These are phyloP conservation scores for Poeciliopsis prolifica DNA, from an alignment of 2,113 vertebrate genomes.

Conservation along the genomic window DNA sequence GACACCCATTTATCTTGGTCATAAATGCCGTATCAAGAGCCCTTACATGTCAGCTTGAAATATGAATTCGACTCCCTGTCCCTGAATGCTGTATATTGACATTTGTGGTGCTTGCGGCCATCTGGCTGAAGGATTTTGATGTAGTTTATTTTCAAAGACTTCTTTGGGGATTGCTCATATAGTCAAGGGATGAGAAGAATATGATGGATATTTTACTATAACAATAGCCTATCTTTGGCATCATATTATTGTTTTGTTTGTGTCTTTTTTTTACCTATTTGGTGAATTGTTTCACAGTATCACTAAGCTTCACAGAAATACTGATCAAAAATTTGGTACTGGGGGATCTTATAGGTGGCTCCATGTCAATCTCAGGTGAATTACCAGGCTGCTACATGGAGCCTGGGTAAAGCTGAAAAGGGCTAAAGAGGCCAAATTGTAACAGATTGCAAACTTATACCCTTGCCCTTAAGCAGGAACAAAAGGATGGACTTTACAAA, in stretches of 20 bases:
- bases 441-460: conserved; percentile 61
- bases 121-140: conserved; percentile 53
- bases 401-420: conserved; percentile 10
- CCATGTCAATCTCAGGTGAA: conserved; percentile 50
- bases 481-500: conserved; percentile 52
- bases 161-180: conserved; percentile 43
- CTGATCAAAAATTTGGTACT: conserved; percentile 46
- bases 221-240: conserved; percentile 45
- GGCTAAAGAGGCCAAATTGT: conserved; percentile 51
- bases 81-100: conserved; percentile 60
- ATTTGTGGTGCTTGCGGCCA: conserved; percentile 43
- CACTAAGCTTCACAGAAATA: conserved; percentile 23
- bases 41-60: conserved; percentile 66
- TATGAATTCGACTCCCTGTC: conserved; percentile 67
- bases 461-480: conserved; percentile 49
- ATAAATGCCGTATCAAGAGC: conserved; percentile 61
- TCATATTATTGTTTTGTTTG: conserved; percentile 57
- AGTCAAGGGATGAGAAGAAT: conserved; percentile 42
- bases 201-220: conserved; percentile 57
- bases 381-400: conserved; percentile 44
- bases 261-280: conserved; percentile 19
- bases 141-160: conserved; percentile 56
- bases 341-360: conserved; percentile 47
- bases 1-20: conserved; percentile 68
- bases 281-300: conserved; percentile 46